Evolutionary conservation across 2,113 vertebrate genomes (phyloP).

Genomic region (Notothenia coriiceps): DNA sequence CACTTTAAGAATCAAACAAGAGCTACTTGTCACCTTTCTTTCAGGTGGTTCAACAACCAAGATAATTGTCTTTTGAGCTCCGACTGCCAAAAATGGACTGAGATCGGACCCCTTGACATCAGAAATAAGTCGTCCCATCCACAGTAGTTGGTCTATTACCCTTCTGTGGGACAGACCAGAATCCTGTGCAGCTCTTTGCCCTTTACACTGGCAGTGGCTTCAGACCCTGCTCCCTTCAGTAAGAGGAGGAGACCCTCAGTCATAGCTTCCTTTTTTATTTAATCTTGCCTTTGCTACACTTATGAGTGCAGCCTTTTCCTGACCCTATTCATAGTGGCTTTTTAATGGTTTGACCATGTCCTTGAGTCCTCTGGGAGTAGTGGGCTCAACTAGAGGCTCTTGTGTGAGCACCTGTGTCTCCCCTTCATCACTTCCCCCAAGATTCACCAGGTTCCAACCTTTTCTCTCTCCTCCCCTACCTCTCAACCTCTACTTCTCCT

Average conservation of each 20-base stretch:
- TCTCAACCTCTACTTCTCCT: constrained; percentile 38
- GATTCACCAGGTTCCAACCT: constrained; percentile 57
- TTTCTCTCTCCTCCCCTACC: constrained; percentile 28
- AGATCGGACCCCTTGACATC: not conserved
- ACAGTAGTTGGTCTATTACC: not conserved
- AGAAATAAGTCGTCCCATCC: not conserved
- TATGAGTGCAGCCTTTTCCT: not conserved
- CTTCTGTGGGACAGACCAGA: not conserved
- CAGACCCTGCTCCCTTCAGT: not conserved
- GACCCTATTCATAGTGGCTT: not conserved
- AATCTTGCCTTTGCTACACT: constrained; percentile 6
- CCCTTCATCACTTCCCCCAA: constrained; percentile 36
- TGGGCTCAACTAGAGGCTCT: constrained; percentile 39
- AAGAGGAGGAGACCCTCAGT: not conserved
- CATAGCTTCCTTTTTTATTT: constrained; percentile 3
- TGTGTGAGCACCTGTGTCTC: constrained; percentile 7
- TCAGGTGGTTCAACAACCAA: constrained; percentile 25
- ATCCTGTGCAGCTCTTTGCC: not conserved
- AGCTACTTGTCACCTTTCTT: not conserved
- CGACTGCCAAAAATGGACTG: not conserved
- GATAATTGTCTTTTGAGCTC: constrained; percentile 3
- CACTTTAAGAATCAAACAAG: not conserved
- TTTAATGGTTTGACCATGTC: constrained; percentile 10
- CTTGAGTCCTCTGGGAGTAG: constrained; percentile 37
- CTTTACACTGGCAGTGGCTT: not conserved